Conservation (phyloP, 2,888 invertebrate species). For the Gari tellinella region DNA sequence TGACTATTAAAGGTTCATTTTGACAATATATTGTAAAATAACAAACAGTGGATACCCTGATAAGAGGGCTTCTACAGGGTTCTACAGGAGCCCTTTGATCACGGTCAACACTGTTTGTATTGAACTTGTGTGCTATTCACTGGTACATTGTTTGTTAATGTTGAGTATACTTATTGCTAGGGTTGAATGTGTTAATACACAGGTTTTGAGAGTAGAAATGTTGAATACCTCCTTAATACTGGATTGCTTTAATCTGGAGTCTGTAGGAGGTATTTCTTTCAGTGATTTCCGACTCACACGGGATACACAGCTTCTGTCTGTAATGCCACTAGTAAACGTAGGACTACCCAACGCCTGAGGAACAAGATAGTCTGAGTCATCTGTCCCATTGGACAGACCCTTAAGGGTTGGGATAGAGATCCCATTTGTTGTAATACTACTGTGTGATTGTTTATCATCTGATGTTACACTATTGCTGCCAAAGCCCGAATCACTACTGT, state of each 20-base stretch:
- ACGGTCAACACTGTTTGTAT: no score
- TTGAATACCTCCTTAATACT: constrained; percentile 19
- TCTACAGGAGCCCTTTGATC: no score
- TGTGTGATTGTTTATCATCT: constrained; percentile 11
- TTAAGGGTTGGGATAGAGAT: constrained; percentile 33
- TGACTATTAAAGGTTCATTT: background rate
- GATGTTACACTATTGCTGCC: constrained; percentile 10
- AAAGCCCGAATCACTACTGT: constrained; percentile 4
- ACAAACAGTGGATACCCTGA: no score
- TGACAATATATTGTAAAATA: no score
- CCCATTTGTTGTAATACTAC: constrained; percentile 22
- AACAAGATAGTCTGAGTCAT: constrained; percentile 21
- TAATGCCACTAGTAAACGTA: constrained; percentile 32
- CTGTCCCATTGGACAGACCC: constrained; percentile 19
- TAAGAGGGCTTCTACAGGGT: no score
- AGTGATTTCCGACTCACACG: constrained; percentile 76
- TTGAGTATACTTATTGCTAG: no score
- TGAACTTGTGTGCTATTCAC: no score
- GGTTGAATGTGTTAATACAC: no score
- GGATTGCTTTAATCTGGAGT: constrained; percentile 65
- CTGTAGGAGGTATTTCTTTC: constrained; percentile 76
- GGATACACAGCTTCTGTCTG: constrained; percentile 63
- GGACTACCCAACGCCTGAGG: constrained; percentile 41
- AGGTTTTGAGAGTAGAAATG: no score
- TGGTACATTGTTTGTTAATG: no score